Percentiles rank a stretch among this genome's conserved stretches.
These are phyloP conservation scores for Nebria brevicollis DNA, from an alignment of 2,888 invertebrate genomes.

Conservation along the genomic window DNA sequence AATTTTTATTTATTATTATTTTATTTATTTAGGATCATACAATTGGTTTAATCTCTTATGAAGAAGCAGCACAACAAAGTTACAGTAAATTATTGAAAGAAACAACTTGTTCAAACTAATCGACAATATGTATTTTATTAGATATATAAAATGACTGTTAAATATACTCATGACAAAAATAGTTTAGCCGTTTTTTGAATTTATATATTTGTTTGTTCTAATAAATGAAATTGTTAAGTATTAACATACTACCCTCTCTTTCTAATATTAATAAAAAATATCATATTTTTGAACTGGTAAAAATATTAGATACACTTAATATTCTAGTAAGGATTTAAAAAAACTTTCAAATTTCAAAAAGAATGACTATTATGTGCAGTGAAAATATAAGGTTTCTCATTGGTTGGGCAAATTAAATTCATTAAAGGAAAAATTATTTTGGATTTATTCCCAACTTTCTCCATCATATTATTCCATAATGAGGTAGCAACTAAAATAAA, in stretches of 20 bases:
- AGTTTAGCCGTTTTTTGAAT: background rate
- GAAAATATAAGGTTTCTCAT: slow-evolving; percentile 63
- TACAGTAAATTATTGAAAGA: slow-evolving; percentile 35
- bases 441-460: slow-evolving; percentile 66
- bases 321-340: no score
- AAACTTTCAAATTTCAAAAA: no score
- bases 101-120: slow-evolving; percentile 21
- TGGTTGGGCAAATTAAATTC: slow-evolving; percentile 64
- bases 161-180: background rate
- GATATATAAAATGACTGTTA: background rate
- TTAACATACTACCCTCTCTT: no score
- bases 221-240: background rate
- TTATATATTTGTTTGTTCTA: background rate
- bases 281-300: no score
- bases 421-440: slow-evolving; percentile 51
- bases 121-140: background rate
- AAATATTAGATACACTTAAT: no score
- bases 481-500: slow-evolving; percentile 64
- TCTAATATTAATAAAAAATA: no score
- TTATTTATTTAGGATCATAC: slow-evolving; percentile 61
- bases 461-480: slow-evolving; percentile 72
- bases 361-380: slow-evolving; percentile 56
- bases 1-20: background rate
- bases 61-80: slow-evolving; percentile 47
- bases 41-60: slow-evolving; percentile 61